Percentiles rank a stretch among this genome's conserved stretches.
Conservation (phyloP, 2,888 invertebrate species). For the Azorinus chamasolen region DNA sequence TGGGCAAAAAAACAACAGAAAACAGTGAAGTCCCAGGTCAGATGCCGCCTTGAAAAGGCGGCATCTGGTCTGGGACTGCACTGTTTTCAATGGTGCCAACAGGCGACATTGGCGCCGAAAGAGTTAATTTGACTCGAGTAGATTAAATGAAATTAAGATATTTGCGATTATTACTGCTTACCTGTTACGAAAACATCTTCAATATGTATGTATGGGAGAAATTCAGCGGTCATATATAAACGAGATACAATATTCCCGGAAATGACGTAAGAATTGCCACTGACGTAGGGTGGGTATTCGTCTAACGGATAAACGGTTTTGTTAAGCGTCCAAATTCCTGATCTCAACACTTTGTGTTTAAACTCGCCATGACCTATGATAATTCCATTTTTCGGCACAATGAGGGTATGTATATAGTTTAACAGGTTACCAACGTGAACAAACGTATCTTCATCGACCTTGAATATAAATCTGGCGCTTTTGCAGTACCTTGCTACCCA, state of each 20-base stretch:
- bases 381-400: slow-evolving; percentile 45
- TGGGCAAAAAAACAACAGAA: too few relatives aligned
- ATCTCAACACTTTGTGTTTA: slow-evolving; percentile 51
- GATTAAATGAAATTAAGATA: too few relatives aligned
- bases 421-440: slow-evolving; percentile 59
- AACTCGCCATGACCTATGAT: slow-evolving; percentile 60
- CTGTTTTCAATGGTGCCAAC: too few relatives aligned
- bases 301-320: slow-evolving; percentile 58
- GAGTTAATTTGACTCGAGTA: too few relatives aligned
- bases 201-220: slow-evolving; percentile 70
- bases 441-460: slow-evolving; percentile 69
- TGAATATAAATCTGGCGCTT: slow-evolving; percentile 59
- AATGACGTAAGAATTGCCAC: slow-evolving; percentile 74
- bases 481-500: slow-evolving; percentile 64
- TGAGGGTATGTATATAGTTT: slow-evolving; percentile 23
- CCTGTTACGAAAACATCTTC: slow-evolving; percentile 81
- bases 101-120: too few relatives aligned
- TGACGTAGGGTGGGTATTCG: slow-evolving; percentile 69
- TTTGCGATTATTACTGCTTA: too few relatives aligned
- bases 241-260: slow-evolving; percentile 61
- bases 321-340: slow-evolving; percentile 70
- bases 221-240: slow-evolving; percentile 63
- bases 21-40: too few relatives aligned
- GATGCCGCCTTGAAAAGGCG: too few relatives aligned
- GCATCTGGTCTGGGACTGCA: too few relatives aligned